These are phyloP conservation scores for Drosophila bocqueti DNA, from an alignment of 1,140 invertebrate species.

Conservation along the genomic window DNA sequence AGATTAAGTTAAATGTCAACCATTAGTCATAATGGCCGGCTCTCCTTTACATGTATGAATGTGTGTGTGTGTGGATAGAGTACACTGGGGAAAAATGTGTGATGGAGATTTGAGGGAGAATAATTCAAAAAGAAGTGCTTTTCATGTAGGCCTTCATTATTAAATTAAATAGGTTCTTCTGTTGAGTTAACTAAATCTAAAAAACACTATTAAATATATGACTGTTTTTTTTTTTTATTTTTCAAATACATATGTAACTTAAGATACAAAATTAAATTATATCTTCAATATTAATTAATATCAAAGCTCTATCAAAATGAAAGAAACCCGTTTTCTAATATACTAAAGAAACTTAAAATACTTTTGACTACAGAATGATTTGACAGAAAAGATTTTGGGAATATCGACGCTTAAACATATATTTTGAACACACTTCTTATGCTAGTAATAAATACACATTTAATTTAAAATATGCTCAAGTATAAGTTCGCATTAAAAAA, in stretches of 20 bases:
- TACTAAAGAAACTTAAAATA: too few relatives aligned
- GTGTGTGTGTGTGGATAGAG: conserved; percentile 17
- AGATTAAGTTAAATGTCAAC: conserved; percentile 84
- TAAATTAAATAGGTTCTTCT: too few relatives aligned
- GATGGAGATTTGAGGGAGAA: background rate
- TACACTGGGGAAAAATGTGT: conserved; percentile 6
- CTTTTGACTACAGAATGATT: too few relatives aligned
- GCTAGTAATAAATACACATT: too few relatives aligned
- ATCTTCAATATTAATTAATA: too few relatives aligned
- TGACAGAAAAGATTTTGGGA: too few relatives aligned
- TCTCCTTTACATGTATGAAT: conserved; percentile 42
- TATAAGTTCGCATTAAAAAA: background rate
- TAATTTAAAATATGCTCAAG: background rate
- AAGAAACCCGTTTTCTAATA: background rate
- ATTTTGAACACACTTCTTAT: too few relatives aligned
- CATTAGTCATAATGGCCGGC: conserved; percentile 82
- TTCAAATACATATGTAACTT: background rate
- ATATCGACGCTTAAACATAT: too few relatives aligned
- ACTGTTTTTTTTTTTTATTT: too few relatives aligned
- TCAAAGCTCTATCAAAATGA: background rate
- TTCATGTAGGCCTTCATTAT: too few relatives aligned
- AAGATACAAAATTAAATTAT: background rate
- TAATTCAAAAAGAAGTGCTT: too few relatives aligned
- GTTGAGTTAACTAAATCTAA: too few relatives aligned
- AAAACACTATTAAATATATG: background rate